phyloP scores from a whole-genome alignment of 2,888 invertebrate genomes.

The Melanotus villosus region DNA sequence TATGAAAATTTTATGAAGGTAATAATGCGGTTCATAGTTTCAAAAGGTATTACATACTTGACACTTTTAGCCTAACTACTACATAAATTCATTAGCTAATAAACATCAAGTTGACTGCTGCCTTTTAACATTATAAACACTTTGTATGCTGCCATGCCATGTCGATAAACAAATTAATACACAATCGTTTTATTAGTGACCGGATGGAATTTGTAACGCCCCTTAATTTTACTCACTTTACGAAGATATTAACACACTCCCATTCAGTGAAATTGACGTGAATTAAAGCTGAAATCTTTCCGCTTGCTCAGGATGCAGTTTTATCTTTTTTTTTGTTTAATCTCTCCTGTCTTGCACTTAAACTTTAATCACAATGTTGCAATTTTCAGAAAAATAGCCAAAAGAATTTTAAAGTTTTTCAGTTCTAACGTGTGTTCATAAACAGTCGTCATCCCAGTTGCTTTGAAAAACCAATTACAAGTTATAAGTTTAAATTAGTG shows the following conservation, averaged over 20 bases:
- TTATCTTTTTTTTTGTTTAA: no score
- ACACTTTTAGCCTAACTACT: neutral
- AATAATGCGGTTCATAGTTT: neutral
- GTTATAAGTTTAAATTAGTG: no score
- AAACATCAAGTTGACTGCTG: neutral
- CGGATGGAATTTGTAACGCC: conserved; percentile 10
- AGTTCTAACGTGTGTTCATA: no score
- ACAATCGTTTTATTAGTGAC: conserved; percentile 5
- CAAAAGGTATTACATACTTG: neutral
- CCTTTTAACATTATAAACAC: conserved; percentile 8
- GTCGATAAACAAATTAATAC: conserved; percentile 4
- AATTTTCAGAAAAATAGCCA: no score
- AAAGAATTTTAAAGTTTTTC: no score
- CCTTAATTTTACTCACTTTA: conserved; percentile 6
- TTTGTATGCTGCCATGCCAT: neutral
- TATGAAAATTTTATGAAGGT: neutral
- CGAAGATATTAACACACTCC: neutral
- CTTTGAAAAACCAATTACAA: no score
- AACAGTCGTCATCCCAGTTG: no score
- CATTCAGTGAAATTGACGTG: neutral
- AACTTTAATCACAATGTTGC: no score
- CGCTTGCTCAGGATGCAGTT: neutral
- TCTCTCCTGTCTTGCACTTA: no score
- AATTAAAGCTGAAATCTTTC: neutral
- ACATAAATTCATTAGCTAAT: conserved; percentile 15